These are phyloP conservation scores for Xanthorhoe spadicearia DNA, from an alignment of 2,888 invertebrate species.

Conservation along the genomic window DNA sequence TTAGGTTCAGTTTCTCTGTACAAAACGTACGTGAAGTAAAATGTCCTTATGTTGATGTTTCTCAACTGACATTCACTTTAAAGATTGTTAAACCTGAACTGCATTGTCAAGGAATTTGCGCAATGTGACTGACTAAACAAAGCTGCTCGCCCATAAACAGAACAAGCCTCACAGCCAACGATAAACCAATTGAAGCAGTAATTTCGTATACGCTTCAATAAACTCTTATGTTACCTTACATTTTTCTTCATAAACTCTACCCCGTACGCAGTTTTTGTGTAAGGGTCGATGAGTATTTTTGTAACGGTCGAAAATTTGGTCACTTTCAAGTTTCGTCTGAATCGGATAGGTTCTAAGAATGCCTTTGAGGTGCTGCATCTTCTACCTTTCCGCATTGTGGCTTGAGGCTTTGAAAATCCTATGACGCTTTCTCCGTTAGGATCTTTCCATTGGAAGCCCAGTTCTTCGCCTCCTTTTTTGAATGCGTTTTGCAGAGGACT, in stretches of 20 bases:
- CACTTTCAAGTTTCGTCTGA: slow-evolving; percentile 88
- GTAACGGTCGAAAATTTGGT: slow-evolving; percentile 88
- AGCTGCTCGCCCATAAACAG: slow-evolving; percentile 20
- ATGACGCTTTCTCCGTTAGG: slow-evolving; percentile 87
- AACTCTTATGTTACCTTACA: slow-evolving; percentile 60
- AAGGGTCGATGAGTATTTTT: slow-evolving; percentile 87
- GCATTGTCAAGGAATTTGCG: slow-evolving; percentile 28
- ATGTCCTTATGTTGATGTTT: slow-evolving; percentile 9
- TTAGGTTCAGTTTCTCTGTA: not conserved
- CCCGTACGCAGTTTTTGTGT: slow-evolving; percentile 85
- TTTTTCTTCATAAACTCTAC: slow-evolving; percentile 89
- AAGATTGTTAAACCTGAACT: slow-evolving; percentile 22
- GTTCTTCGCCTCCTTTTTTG: slow-evolving; percentile 86
- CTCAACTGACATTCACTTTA: slow-evolving; percentile 23
- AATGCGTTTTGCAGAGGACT: slow-evolving; percentile 87
- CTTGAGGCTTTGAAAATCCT: slow-evolving; percentile 89
- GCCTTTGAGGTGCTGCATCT: slow-evolving; percentile 93
- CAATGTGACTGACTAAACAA: slow-evolving; percentile 26
- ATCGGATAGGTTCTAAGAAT: slow-evolving; percentile 88
- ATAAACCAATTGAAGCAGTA: slow-evolving; percentile 15
- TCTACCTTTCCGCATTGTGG: slow-evolving; percentile 88
- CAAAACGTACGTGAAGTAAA: not conserved
- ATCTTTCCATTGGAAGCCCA: slow-evolving; percentile 89
- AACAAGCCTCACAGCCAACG: slow-evolving; percentile 14
- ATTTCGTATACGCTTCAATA: not conserved